Conservation (phyloP, 2,888 invertebrate genomes). For the Elysia crispata region DNA sequence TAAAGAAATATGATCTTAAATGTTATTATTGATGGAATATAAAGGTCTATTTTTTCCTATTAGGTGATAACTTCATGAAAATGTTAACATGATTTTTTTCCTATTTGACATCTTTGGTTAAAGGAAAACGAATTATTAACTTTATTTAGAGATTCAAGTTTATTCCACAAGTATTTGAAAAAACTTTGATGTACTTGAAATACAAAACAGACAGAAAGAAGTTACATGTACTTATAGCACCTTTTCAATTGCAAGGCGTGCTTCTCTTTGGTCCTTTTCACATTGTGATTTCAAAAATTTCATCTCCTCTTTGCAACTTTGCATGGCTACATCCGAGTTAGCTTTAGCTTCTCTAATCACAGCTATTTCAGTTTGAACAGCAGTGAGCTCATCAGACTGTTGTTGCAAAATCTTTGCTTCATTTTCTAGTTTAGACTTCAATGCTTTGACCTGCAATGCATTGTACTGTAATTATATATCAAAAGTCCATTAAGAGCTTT, state of each 20-base stretch:
- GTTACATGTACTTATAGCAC: neutral
- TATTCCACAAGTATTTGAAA: no score
- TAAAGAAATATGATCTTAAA: no score
- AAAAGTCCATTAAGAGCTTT: no score
- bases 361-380: conserved; percentile 29
- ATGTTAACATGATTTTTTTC: neutral
- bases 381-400: conserved; percentile 52
- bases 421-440: conserved; percentile 53
- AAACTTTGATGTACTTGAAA: no score
- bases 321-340: neutral
- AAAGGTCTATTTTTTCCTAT: no score
- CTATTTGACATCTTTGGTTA: neutral
- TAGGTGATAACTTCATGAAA: no score
- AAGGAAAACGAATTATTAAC: neutral
- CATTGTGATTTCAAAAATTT: conserved; percentile 21
- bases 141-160: no score
- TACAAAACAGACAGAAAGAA: neutral
- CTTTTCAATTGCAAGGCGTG: conserved; percentile 31
- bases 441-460: conserved; percentile 40
- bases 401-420: conserved; percentile 50
- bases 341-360: conserved; percentile 25
- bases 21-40: no score
- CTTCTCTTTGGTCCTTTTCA: conserved; percentile 25
- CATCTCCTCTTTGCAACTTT: conserved; percentile 19
- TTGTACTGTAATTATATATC: no score